Percentiles rank a stretch among this genome's conserved stretches.
These are phyloP conservation scores for Elanus axillaris DNA, from an alignment of 2,113 vertebrate species.

Conservation along the genomic window DNA sequence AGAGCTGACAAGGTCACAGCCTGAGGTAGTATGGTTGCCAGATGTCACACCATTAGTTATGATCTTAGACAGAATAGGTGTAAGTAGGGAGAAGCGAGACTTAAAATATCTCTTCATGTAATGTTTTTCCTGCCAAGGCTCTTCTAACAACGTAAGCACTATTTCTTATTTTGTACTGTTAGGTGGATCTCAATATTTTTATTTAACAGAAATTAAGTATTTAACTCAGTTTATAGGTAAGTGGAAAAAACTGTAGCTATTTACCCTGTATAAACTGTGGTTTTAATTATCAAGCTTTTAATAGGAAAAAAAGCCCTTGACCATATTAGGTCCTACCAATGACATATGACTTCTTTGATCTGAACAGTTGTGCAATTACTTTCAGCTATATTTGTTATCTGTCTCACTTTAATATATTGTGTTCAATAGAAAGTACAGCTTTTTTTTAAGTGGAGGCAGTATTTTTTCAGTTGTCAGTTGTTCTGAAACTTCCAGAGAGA, in stretches of 20 bases:
- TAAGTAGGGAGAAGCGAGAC: not conserved
- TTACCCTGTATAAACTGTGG: not conserved
- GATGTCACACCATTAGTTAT: conserved; percentile 50
- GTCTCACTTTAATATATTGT: conserved; percentile 6
- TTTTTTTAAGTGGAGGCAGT: not conserved
- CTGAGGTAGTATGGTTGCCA: conserved; percentile 46
- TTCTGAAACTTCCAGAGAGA: conserved; percentile 11
- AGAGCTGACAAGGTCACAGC: conserved; percentile 38
- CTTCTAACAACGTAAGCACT: not conserved
- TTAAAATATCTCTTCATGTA: conserved; percentile 25
- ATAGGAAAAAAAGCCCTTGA: not conserved
- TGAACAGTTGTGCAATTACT: not conserved
- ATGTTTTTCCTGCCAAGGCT: not conserved
- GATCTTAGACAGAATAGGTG: conserved; percentile 20
- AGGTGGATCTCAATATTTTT: not conserved
- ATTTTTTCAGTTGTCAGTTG: not conserved
- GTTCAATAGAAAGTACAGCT: not conserved
- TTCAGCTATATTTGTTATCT: not conserved
- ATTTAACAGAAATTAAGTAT: not conserved
- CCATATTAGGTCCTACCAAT: not conserved
- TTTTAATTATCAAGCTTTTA: conserved; percentile 27
- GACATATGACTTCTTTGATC: conserved; percentile 8
- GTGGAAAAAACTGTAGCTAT: not conserved
- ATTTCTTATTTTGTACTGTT: not conserved
- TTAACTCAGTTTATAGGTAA: not conserved